Evolutionary conservation across 2,888 invertebrate species (phyloP), one percentile per base, ranked within the genome.

Genomic region (Drosophila subquinaria): DNA sequence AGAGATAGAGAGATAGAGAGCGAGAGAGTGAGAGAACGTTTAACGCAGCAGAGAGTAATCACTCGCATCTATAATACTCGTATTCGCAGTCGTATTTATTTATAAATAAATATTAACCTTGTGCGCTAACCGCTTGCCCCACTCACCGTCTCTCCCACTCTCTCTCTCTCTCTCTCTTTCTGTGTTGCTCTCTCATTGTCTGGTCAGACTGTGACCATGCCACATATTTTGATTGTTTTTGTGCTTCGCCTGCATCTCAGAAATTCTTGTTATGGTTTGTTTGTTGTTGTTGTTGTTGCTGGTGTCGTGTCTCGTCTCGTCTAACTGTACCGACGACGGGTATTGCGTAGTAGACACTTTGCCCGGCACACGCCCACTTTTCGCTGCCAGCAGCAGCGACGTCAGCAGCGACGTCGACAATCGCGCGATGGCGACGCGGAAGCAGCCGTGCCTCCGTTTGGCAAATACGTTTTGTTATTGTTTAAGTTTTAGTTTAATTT

Each of bases 61-160:
- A 23, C 4, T 27, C 27, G 27, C 76, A 65, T 69, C 59, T 67
- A 82, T 71, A 75, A 60, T 75, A 36, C 36, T 36, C 36, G 36
- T 27, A 27, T 5, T 20, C 20, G 20, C 3, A 23, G 4, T 27
- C 27, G 27, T n/a, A 80, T 69, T 72, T 67, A 80, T 80, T 82
- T 85, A 83, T 76, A 82, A 83, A 85, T 83, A 83, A 83, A 72
- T 78, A 78, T 71, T 83, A 82, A 80, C 82, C 86, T 85, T 85
- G 82, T 66, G 35, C 61, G 59, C 27, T 15, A 17, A 45, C 52
- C 59, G 30, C 38, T 51, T 11, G 33, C 13, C 50, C 30, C 30
- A 9, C 40, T 20, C 38, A 4, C 5, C 30, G 10, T 0, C 11
- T 1, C 36, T 38, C 42, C 36, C 50, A 43, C 33, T 23, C 50